Conservation (phyloP, 2,888 invertebrate species). For the Anoncus sp. region DNA sequence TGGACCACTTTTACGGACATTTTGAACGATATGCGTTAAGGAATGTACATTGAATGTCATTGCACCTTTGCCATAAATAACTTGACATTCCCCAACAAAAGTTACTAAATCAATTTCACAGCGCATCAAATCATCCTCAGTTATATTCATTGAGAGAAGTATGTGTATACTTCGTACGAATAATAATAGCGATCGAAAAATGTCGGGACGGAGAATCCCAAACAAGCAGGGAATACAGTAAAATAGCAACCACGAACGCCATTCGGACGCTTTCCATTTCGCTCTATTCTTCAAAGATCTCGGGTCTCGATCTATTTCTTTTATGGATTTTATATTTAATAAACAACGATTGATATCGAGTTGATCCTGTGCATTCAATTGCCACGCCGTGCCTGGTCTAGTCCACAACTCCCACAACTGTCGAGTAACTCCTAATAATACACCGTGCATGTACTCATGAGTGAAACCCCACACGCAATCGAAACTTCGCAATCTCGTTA, state of each 20-base stretch:
- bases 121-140: constrained; percentile 3
- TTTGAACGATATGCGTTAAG: constrained; percentile 7
- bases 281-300: constrained; percentile 39
- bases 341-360: constrained; percentile 34
- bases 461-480: constrained; percentile 45
- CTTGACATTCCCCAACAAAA: constrained; percentile 27
- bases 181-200: constrained; percentile 7
- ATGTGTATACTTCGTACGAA: constrained; percentile 24
- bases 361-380: constrained; percentile 13
- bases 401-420: constrained; percentile 26
- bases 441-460: constrained; percentile 28
- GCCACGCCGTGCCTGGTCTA: not conserved
- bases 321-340: constrained; percentile 37
- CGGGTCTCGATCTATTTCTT: constrained; percentile 50
- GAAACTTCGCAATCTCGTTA: too few species aligned
- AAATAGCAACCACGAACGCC: constrained; percentile 45
- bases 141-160: constrained; percentile 17
- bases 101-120: constrained; percentile 31
- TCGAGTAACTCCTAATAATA: not conserved
- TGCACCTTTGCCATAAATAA: constrained; percentile 12
- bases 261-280: constrained; percentile 52
- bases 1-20: constrained; percentile 25
- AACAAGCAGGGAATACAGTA: constrained; percentile 42
- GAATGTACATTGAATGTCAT: constrained; percentile 39
- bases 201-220: constrained; percentile 25